A percentile compares a stretch with the other conserved stretches of the same genome.
These are phyloP conservation scores for Crenichthys baileyi DNA, from an alignment of 2,797 vertebrate species.

Conservation along the genomic window DNA sequence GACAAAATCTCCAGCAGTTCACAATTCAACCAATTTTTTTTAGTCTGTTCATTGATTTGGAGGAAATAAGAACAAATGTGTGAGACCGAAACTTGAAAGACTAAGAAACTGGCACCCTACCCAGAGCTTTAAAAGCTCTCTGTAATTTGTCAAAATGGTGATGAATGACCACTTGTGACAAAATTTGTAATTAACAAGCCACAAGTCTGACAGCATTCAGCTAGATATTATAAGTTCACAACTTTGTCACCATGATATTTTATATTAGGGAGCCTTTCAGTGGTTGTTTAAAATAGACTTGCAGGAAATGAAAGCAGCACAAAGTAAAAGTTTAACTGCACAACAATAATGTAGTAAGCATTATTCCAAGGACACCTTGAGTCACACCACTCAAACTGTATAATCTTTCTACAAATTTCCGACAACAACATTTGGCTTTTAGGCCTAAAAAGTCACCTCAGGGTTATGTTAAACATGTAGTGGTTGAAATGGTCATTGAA, in stretches of 20 bases:
- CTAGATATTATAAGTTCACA: background rate
- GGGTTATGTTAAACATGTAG: background rate
- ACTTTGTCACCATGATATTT: background rate
- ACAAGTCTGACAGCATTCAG: background rate
- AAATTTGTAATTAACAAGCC: background rate
- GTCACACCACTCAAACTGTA: background rate
- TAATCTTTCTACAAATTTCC: background rate
- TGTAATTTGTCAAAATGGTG: background rate
- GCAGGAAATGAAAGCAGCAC: background rate
- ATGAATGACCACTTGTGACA: background rate
- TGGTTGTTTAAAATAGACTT: background rate
- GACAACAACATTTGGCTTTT: background rate
- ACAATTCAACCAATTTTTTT: background rate
- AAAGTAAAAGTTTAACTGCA: background rate
- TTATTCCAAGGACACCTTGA: background rate
- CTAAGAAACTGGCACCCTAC: background rate
- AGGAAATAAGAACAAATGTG: background rate
- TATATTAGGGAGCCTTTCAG: background rate
- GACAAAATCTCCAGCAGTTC: background rate
- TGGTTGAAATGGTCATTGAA: background rate
- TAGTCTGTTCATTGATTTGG: background rate
- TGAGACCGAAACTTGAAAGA: background rate
- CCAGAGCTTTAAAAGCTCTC: background rate
- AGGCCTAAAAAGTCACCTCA: background rate
- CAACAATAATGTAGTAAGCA: background rate